Conservation (phyloP, 2,888 invertebrate species). For the Drosophila robusta region DNA sequence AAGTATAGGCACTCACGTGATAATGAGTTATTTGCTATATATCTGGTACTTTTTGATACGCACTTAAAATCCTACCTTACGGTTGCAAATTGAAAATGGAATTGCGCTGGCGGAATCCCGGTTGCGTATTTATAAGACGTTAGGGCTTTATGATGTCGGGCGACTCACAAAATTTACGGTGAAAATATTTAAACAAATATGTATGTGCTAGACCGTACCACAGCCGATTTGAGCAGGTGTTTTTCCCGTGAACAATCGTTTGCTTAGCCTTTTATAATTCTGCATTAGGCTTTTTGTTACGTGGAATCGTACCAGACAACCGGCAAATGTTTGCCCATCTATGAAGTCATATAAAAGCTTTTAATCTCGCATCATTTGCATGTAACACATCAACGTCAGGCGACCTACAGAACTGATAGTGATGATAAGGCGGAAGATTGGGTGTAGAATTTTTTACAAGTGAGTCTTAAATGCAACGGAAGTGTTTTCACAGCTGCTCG, state of each 20-base stretch:
- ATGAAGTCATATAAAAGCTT: slow-evolving; percentile 49
- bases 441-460: slow-evolving; percentile 1
- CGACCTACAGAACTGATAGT: slow-evolving; percentile 7
- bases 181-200: slow-evolving; percentile 55
- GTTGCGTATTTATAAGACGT: slow-evolving; percentile 58
- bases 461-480: slow-evolving; percentile 44
- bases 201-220: neutral
- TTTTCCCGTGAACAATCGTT: slow-evolving; percentile 38
- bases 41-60: slow-evolving; percentile 6
- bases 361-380: slow-evolving; percentile 25
- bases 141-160: slow-evolving; percentile 21
- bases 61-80: slow-evolving; percentile 25
- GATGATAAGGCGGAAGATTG: slow-evolving; percentile 31
- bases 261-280: slow-evolving; percentile 36
- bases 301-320: slow-evolving; percentile 55
- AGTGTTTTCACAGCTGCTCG: slow-evolving; percentile 48
- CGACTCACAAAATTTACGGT: slow-evolving; percentile 31
- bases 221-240: slow-evolving; percentile 41
- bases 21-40: slow-evolving; percentile 2
- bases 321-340: slow-evolving; percentile 59
- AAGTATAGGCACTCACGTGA: slow-evolving; percentile 33
- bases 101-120: slow-evolving; percentile 20
- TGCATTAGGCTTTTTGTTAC: slow-evolving; percentile 46
- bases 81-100: slow-evolving; percentile 24
- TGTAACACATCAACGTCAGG: slow-evolving; percentile 17